A percentile compares a stretch with the other conserved stretches of the same genome.
Evolutionary conservation across 2,888 invertebrate genomes (phyloP).

Genomic region (Sepioteuthis lessoniana): DNA sequence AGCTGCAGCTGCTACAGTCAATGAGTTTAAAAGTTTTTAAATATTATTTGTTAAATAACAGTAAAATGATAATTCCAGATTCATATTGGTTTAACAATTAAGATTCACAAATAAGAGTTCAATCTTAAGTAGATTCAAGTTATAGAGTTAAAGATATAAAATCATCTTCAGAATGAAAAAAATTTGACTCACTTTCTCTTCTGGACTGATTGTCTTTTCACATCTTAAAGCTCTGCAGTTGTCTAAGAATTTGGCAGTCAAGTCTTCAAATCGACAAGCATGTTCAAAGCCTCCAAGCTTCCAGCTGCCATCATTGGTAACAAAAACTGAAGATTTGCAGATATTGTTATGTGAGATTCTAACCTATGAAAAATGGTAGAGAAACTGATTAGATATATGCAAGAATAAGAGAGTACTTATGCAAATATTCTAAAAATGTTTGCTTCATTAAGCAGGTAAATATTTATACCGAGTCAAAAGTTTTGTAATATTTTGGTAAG

Average conservation of each 20-base stretch:
- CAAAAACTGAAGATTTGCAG: slow-evolving; percentile 85
- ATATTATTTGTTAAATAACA: not conserved
- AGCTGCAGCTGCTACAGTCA: no score
- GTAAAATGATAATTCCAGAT: not conserved
- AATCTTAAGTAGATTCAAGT: no score
- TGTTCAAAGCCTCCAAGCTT: slow-evolving; percentile 88
- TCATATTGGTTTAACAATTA: not conserved
- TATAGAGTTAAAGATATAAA: no score
- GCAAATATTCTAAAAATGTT: not conserved
- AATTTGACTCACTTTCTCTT: slow-evolving; percentile 63
- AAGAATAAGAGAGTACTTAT: no score
- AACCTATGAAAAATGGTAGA: slow-evolving; percentile 60
- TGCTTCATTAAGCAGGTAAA: no score
- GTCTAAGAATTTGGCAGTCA: slow-evolving; percentile 81
- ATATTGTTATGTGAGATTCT: slow-evolving; percentile 85
- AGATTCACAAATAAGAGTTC: no score
- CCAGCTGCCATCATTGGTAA: slow-evolving; percentile 89
- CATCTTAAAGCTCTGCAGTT: slow-evolving; percentile 58
- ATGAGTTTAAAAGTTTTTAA: no score
- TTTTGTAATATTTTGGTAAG: no score
- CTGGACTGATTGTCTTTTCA: slow-evolving; percentile 62
- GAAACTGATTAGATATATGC: not conserved
- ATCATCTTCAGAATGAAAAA: no score
- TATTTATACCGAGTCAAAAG: no score
- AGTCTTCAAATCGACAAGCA: slow-evolving; percentile 78